Percentiles rank a stretch among this genome's conserved stretches.
These are phyloP conservation scores for Pocillopora verrucosa DNA, from an alignment of 64 coral and sea anemone genomes.

Conservation along the genomic window DNA sequence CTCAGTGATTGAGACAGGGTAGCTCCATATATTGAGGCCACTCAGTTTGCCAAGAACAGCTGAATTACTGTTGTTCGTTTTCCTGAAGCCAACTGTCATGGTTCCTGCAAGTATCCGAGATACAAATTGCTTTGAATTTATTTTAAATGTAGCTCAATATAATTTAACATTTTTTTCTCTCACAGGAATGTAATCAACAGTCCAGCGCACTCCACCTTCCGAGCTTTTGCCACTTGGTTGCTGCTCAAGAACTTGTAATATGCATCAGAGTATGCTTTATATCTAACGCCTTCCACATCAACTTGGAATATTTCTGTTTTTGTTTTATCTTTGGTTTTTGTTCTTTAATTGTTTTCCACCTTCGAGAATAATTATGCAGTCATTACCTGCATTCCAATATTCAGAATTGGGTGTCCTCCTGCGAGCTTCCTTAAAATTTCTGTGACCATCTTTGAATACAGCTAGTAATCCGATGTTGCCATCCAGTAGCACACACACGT, in stretches of 20 bases:
- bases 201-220: no score
- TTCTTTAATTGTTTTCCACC: no score
- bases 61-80: neutral
- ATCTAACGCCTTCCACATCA: no score
- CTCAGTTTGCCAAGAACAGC: neutral
- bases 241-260: no score
- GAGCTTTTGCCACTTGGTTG: no score
- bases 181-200: no score
- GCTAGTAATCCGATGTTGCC: neutral
- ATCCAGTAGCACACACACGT: slow-evolving; percentile 40
- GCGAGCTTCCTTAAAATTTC: neutral
- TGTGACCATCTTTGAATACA: slow-evolving; percentile 29
- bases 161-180: no score
- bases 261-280: no score
- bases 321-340: neutral
- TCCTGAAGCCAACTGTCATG: neutral
- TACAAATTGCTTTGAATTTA: neutral
- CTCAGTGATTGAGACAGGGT: no score
- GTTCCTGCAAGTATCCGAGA: neutral
- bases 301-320: no score
- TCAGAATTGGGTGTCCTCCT: neutral
- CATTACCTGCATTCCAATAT: neutral
- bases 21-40: neutral
- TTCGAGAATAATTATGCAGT: no score
- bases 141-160: neutral